These are phyloP conservation scores for Eulemur rubriventer DNA, from an alignment of 2,797 vertebrate species.

Conservation along the genomic window DNA sequence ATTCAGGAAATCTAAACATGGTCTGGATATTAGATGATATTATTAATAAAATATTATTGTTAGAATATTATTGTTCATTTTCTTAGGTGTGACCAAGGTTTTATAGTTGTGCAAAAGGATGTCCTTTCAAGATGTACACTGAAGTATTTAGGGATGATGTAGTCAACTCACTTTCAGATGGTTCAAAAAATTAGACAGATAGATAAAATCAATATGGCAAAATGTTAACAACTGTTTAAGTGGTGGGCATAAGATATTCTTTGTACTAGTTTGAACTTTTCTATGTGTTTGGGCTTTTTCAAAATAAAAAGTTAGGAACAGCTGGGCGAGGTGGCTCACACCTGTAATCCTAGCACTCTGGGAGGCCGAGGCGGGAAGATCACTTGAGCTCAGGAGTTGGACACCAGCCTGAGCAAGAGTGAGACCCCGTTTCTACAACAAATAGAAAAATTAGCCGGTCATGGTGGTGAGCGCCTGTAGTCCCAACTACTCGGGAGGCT, in stretches of 20 bases:
- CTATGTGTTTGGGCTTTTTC: conserved; percentile 33
- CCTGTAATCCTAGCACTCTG: no score
- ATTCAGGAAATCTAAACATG: conserved; percentile 8
- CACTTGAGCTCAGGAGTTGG: no score
- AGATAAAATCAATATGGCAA: not conserved
- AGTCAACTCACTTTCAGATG: conserved; percentile 15
- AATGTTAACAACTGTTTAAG: conserved; percentile 20
- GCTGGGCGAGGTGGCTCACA: no score
- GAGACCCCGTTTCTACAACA: not conserved
- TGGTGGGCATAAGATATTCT: not conserved
- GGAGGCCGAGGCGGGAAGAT: no score
- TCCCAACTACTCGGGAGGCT: not conserved
- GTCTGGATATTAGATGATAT: not conserved
- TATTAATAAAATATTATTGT: conserved; percentile 40
- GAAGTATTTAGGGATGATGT: conserved; percentile 16
- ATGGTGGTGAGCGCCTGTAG: not conserved
- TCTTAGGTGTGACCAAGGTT: conserved; percentile 39
- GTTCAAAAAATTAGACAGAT: conserved; percentile 21
- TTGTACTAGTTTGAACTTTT: conserved; percentile 42
- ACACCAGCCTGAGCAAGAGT: not conserved
- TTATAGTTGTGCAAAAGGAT: not conserved
- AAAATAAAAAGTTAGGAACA: conserved; percentile 19
- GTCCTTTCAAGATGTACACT: not conserved
- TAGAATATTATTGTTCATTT: conserved; percentile 28
- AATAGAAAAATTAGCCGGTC: not conserved